A percentile compares a stretch with the other conserved stretches of the same genome.
Conservation (phyloP, 1,140 invertebrate species). For the Eupristina koningsbergeri region DNA sequence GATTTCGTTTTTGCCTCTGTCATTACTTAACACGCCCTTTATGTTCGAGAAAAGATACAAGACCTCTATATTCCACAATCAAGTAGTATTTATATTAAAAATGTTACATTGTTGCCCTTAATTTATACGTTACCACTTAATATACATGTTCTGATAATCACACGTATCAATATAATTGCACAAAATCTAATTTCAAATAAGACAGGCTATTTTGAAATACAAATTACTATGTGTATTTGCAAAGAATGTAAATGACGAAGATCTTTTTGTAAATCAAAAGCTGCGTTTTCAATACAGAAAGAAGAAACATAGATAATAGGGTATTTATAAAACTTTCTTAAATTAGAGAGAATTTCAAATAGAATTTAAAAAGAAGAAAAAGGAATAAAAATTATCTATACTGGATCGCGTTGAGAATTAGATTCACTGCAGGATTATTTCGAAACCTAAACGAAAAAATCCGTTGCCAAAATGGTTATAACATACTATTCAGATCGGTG, state of each 20-base stretch:
- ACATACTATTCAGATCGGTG: neutral
- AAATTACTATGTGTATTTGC: neutral
- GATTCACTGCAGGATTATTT: slow-evolving; percentile 33
- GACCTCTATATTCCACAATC: neutral
- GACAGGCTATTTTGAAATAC: neutral
- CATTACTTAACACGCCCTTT: slow-evolving; percentile 12
- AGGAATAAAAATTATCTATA: neutral
- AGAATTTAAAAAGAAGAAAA: neutral
- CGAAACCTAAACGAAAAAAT: slow-evolving; percentile 19
- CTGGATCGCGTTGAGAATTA: slow-evolving; percentile 2
- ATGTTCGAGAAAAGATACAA: neutral
- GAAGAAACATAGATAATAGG: neutral
- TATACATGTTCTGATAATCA: neutral
- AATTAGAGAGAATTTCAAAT: slow-evolving; percentile 34
- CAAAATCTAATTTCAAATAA: neutral
- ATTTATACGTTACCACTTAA: neutral
- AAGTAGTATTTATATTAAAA: neutral
- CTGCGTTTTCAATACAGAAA: neutral
- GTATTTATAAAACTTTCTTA: slow-evolving; percentile 8
- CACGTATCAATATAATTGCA: too few species aligned
- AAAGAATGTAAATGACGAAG: neutral
- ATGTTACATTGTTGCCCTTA: neutral
- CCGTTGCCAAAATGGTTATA: slow-evolving; percentile 38
- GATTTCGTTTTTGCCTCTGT: slow-evolving; percentile 19
- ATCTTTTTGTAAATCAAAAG: neutral